A percentile compares a stretch with the other conserved stretches of the same genome.
Evolutionary conservation across 2,888 invertebrate genomes (phyloP).

Genomic region (Brachypalpus laphriformis): DNA sequence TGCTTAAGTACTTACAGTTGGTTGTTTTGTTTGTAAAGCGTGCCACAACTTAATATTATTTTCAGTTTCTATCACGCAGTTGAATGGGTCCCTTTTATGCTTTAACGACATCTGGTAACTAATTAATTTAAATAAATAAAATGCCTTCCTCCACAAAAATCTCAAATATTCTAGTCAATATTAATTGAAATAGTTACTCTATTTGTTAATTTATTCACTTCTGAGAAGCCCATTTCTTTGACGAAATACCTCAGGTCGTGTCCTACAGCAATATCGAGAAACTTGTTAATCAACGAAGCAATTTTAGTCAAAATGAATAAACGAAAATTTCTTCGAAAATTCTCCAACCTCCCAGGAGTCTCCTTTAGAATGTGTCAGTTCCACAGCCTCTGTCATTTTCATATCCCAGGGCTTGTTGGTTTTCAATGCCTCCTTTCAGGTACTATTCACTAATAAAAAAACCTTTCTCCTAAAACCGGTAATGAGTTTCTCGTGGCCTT

Average conservation of each 20-base stretch:
- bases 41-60: too few relatives aligned
- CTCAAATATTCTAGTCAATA: not conserved
- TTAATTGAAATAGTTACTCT: not conserved
- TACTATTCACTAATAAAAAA: not conserved
- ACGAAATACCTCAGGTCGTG: not conserved
- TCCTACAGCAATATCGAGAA: not conserved
- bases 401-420: slow-evolving; percentile 34
- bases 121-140: slow-evolving; percentile 1
- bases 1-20: too few relatives aligned
- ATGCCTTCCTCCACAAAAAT: not conserved
- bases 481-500: slow-evolving; percentile 28
- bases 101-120: too few relatives aligned
- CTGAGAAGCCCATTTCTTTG: not conserved
- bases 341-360: not conserved
- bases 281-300: slow-evolving; percentile 11
- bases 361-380: slow-evolving; percentile 14
- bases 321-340: slow-evolving; percentile 24
- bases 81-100: too few relatives aligned
- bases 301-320: not conserved
- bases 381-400: slow-evolving; percentile 19
- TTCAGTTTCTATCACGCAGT: too few relatives aligned
- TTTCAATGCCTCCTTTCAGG: slow-evolving; percentile 24
- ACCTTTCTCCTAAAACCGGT: slow-evolving; percentile 33
- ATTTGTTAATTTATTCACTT: not conserved
- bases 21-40: too few relatives aligned